These are phyloP conservation scores for Tetrax tetrax DNA, from an alignment of 2,113 vertebrate genomes.

Conservation along the genomic window DNA sequence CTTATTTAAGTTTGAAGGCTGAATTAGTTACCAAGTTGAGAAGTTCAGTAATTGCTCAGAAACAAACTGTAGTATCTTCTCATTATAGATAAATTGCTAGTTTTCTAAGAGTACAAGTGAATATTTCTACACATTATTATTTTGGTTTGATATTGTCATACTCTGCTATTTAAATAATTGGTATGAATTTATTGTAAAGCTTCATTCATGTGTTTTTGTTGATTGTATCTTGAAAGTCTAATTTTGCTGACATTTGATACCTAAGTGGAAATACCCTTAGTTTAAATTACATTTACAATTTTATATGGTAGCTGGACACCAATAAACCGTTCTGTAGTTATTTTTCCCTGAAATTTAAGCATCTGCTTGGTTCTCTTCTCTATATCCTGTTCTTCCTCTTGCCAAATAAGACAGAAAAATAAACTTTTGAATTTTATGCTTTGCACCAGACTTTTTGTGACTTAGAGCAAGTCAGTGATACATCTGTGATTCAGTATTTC, in stretches of 20 bases:
- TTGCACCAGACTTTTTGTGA: not conserved
- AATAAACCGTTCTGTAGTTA: not conserved
- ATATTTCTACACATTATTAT: not conserved
- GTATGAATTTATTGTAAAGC: not conserved
- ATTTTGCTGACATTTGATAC: not conserved
- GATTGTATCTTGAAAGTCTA: not conserved
- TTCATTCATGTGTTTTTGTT: not conserved
- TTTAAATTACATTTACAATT: not conserved
- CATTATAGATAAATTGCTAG: not conserved
- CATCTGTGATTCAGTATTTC: not conserved
- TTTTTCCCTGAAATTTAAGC: not conserved
- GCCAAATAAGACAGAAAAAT: not conserved
- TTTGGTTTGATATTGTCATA: not conserved
- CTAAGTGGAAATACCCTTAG: not conserved
- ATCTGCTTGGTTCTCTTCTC: not conserved
- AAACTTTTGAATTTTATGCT: not conserved
- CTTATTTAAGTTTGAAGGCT: slow-evolving; percentile 28
- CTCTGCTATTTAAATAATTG: not conserved
- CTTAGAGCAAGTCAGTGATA: not conserved
- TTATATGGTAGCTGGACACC: not conserved
- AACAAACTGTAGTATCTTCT: not conserved
- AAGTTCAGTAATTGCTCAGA: slow-evolving; percentile 47
- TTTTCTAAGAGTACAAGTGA: not conserved
- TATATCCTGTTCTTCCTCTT: not conserved
- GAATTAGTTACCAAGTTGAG: slow-evolving; percentile 16